Evolutionary conservation across 2,888 invertebrate genomes (phyloP).

Genomic region (Hypena proboscidalis): DNA sequence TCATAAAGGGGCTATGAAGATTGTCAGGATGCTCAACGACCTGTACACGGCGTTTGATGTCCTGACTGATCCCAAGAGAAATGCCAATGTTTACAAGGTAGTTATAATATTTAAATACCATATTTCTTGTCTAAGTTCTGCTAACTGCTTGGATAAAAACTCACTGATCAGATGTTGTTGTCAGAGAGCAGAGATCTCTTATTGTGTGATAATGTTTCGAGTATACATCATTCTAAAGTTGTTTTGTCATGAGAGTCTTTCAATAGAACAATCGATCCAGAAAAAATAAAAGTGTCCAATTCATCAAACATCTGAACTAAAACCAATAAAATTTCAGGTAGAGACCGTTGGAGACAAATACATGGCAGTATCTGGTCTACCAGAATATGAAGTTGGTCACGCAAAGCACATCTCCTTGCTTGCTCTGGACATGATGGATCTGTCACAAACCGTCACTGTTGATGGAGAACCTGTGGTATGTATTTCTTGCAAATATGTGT

Average conservation of each 20-base stretch:
- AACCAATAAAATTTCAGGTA: no score
- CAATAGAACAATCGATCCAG: no score
- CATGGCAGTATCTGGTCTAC: slow-evolving; percentile 98
- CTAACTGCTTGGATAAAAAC: no score
- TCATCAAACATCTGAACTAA: no score
- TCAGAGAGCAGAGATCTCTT: no score
- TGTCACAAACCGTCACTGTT: slow-evolving; percentile 93
- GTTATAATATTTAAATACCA: not conserved
- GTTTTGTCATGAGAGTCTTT: no score
- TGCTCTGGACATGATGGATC: slow-evolving; percentile 98
- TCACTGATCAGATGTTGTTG: no score
- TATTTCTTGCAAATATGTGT: slow-evolving; percentile 28
- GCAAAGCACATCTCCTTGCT: slow-evolving; percentile 95
- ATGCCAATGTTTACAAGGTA: slow-evolving; percentile 98
- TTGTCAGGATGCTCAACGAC: slow-evolving; percentile 96
- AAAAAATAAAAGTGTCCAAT: no score
- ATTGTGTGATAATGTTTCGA: no score
- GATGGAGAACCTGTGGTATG: slow-evolving; percentile 95
- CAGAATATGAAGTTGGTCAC: slow-evolving; percentile 95
- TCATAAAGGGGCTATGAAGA: slow-evolving; percentile 97
- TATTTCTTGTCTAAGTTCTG: no score
- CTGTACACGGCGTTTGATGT: slow-evolving; percentile 97
- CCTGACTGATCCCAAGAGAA: slow-evolving; percentile 95
- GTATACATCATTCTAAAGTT: no score
- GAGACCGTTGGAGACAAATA: slow-evolving; percentile 99